phyloP scores from a whole-genome alignment of 2,113 vertebrate genomes.

The Oxyruncus cristatus region DNA sequence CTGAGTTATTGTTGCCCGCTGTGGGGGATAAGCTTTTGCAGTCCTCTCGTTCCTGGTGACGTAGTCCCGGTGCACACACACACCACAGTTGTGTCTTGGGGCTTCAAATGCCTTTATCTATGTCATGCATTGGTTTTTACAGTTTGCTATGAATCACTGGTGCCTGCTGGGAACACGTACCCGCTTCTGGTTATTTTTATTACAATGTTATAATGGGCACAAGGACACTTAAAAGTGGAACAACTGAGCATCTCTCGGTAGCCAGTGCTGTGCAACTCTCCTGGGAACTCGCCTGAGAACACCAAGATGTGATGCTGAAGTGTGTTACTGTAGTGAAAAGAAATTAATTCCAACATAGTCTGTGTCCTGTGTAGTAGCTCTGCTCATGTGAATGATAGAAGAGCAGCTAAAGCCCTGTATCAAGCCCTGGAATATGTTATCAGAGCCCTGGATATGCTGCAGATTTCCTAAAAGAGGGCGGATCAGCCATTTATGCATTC shows the following conservation, averaged over 20 bases:
- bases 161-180: slow-evolving; percentile 60
- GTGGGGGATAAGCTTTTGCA: not conserved
- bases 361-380: not conserved
- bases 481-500: not conserved
- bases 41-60: not conserved
- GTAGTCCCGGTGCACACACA: not conserved
- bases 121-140: slow-evolving; percentile 39
- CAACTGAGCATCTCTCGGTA: slow-evolving; percentile 21
- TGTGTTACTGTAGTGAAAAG: not conserved
- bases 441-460: not conserved
- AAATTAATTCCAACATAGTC: not conserved
- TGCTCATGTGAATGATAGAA: not conserved
- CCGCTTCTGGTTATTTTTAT: slow-evolving; percentile 64
- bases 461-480: not conserved
- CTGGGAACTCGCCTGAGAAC: slow-evolving; percentile 1
- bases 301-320: not conserved
- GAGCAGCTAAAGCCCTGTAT: not conserved
- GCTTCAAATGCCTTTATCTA: slow-evolving; percentile 66
- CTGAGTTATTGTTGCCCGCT: not conserved
- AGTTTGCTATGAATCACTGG: slow-evolving; percentile 60
- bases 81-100: slow-evolving; percentile 26
- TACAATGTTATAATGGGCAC: slow-evolving; percentile 62
- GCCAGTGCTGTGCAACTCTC: slow-evolving; percentile 17
- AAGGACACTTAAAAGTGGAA: slow-evolving; percentile 63
- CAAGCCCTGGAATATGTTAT: not conserved